A percentile compares a stretch with the other conserved stretches of the same genome.
phyloP scores from a whole-genome alignment of 30 jellyfish, hydroid and myxozoan genomes.

The Calvadosia cruxmelitensis region DNA sequence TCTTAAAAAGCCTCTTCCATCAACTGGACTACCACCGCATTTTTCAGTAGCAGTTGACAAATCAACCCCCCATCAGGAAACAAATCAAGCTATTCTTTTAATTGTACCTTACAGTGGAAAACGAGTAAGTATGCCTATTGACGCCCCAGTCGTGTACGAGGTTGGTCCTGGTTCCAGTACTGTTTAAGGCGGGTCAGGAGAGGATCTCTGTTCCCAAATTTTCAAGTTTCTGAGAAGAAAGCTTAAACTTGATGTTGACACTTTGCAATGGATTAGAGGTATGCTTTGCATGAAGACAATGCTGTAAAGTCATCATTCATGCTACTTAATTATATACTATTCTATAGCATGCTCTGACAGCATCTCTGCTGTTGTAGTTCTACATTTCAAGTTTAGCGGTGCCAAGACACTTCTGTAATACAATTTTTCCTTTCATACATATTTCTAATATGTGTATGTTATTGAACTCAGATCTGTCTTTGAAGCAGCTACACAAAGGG shows the following conservation, averaged over 20 bases:
- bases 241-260: background rate
- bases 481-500: background rate
- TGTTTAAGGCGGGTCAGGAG: conserved; percentile 6
- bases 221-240: background rate
- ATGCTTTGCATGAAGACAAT: background rate
- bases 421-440: too few species aligned
- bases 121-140: conserved; percentile 15
- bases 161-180: background rate
- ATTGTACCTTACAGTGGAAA: conserved; percentile 14
- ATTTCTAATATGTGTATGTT: too few species aligned
- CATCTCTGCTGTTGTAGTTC: too few species aligned
- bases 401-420: too few species aligned
- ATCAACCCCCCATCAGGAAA: conserved; percentile 28
- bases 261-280: conserved; percentile 5
- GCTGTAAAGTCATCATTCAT: too few species aligned
- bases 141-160: conserved; percentile 16
- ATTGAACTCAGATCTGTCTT: background rate
- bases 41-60: conserved; percentile 22
- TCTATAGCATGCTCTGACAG: too few species aligned
- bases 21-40: conserved; percentile 33
- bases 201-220: conserved; percentile 6
- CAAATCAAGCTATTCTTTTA: conserved; percentile 25
- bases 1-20: conserved; percentile 2
- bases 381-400: too few species aligned
- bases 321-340: too few species aligned